Percentiles rank a stretch among this genome's conserved stretches.
Conservation (phyloP, 2,113 vertebrate genomes). For the Syrmaticus mikado region DNA sequence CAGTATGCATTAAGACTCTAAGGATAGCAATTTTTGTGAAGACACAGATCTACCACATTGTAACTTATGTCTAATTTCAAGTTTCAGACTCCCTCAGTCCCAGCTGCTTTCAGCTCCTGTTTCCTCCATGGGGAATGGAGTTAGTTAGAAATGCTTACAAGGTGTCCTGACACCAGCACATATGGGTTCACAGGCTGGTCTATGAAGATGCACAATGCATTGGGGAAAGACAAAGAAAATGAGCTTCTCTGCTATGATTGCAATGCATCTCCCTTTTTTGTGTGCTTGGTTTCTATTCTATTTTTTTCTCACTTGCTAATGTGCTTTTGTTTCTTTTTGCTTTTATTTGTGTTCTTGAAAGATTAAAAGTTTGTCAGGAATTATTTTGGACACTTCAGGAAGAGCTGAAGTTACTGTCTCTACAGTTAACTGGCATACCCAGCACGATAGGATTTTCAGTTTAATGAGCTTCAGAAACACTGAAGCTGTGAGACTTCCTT, state of each 20-base stretch:
- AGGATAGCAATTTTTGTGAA: neutral
- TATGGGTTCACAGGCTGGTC: neutral
- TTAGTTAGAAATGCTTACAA: slow-evolving; percentile 29
- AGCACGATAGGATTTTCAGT: neutral
- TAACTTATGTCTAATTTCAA: slow-evolving; percentile 44
- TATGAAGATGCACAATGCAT: neutral
- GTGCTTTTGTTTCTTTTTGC: neutral
- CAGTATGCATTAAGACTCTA: slow-evolving; percentile 18
- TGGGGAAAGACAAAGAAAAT: neutral
- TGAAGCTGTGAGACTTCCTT: neutral
- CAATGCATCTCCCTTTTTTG: neutral
- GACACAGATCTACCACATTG: neutral
- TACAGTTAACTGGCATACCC: neutral
- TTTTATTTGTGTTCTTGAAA: fast-evolving
- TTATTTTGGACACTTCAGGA: neutral
- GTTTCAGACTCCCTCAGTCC: neutral
- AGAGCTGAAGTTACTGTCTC: neutral
- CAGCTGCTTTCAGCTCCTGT: slow-evolving; percentile 22
- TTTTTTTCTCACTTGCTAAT: neutral
- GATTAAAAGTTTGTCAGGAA: neutral
- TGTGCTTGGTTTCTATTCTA: neutral
- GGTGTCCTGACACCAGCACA: neutral
- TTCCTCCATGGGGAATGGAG: neutral
- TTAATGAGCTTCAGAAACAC: slow-evolving; percentile 8
- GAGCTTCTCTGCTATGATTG: neutral